Evolutionary conservation across 2,888 invertebrate genomes (phyloP).

Genomic region (Plemyria rubiginata): DNA sequence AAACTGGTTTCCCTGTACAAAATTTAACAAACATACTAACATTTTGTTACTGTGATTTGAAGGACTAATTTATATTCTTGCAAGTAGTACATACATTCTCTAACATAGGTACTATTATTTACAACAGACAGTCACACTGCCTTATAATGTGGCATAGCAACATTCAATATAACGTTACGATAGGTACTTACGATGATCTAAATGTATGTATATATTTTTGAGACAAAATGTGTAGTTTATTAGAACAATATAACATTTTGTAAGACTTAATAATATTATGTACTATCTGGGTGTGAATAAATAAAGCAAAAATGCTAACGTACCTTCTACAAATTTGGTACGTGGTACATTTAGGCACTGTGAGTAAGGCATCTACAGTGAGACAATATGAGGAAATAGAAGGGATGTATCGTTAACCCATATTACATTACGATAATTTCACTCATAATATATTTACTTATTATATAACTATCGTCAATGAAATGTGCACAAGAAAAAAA

Average conservation of each 20-base stretch:
- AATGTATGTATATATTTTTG: constrained; percentile 41
- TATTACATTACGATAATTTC: not conserved
- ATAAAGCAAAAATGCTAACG: constrained; percentile 73
- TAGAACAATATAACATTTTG: constrained; percentile 61
- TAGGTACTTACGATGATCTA: constrained; percentile 39
- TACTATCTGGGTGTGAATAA: constrained; percentile 65
- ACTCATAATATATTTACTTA: not conserved
- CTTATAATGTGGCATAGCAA: constrained; percentile 50
- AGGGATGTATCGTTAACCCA: constrained; percentile 31
- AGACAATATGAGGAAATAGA: constrained; percentile 81
- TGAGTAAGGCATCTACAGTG: constrained; percentile 94
- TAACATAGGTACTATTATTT: constrained; percentile 49
- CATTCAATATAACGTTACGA: constrained; percentile 40
- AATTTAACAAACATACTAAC: constrained; percentile 76
- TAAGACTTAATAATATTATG: constrained; percentile 70
- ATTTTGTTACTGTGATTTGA: constrained; percentile 84
- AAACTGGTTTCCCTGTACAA: constrained; percentile 82
- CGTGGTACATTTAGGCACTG: constrained; percentile 89
- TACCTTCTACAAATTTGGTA: constrained; percentile 81
- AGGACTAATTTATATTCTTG: constrained; percentile 52
- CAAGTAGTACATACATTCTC: constrained; percentile 39
- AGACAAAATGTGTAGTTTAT: constrained; percentile 48
- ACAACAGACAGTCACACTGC: constrained; percentile 48
- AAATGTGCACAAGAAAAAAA: too few relatives aligned
- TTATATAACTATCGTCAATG: too few relatives aligned